Evolutionary conservation across 92 coral and sea anemone species (phyloP).

Genomic region (Heliopora coerulea): DNA sequence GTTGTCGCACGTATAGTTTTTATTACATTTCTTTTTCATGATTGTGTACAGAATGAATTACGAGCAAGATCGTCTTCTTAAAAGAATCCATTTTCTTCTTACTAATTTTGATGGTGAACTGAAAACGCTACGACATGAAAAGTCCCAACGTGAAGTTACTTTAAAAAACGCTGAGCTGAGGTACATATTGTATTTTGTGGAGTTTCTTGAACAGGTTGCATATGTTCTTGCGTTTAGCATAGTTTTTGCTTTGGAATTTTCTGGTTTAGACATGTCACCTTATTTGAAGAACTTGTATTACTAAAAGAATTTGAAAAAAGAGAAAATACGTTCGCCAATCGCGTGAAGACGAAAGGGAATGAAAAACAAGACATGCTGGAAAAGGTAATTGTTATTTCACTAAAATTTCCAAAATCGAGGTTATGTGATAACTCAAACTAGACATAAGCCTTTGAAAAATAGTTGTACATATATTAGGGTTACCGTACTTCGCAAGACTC

Average conservation of each 20-base stretch:
- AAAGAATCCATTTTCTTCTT: conserved; percentile 65
- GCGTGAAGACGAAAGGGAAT: conserved; percentile 80
- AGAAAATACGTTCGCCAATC: conserved; percentile 90
- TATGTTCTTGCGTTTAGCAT: neutral
- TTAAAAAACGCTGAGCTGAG: conserved; percentile 90
- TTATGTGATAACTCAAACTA: too few relatives aligned
- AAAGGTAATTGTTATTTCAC: conserved; percentile 62
- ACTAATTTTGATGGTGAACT: conserved; percentile 93
- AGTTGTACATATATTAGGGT: too few relatives aligned
- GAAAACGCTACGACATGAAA: conserved; percentile 84
- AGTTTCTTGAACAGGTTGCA: neutral
- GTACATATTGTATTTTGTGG: conserved; percentile 16
- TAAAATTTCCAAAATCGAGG: too few relatives aligned
- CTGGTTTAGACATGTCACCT: conserved; percentile 79
- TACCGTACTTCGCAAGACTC: too few relatives aligned
- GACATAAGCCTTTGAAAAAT: too few relatives aligned
- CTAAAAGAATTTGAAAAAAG: conserved; percentile 98
- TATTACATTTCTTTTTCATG: neutral
- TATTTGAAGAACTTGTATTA: conserved; percentile 93
- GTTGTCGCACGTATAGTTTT: neutral
- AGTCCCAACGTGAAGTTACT: conserved; percentile 78
- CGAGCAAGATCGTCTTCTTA: conserved; percentile 84
- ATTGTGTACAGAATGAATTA: conserved; percentile 67
- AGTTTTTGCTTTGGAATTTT: neutral
- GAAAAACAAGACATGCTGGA: conserved; percentile 97